These are phyloP conservation scores for Vombatus ursinus DNA, from an alignment of 2,113 vertebrate genomes.

Conservation along the genomic window DNA sequence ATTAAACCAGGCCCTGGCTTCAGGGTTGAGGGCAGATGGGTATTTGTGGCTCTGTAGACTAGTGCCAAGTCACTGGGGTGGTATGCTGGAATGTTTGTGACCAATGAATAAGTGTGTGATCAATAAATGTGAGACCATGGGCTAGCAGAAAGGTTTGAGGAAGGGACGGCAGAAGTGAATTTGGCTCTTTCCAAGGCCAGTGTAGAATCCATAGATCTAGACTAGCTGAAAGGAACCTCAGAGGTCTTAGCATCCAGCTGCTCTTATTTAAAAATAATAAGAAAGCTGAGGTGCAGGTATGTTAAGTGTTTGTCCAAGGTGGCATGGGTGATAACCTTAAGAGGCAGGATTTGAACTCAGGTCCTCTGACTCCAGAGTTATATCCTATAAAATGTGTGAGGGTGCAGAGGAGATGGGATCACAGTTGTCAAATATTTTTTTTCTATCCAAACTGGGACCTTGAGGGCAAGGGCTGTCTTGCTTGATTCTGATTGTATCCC, in stretches of 20 bases:
- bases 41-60: not conserved
- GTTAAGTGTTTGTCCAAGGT: not conserved
- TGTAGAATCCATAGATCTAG: not conserved
- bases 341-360: not conserved
- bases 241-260: not conserved
- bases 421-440: not conserved
- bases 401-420: not conserved
- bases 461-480: not conserved
- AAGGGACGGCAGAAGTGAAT: not conserved
- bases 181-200: not conserved
- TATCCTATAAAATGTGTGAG: not conserved
- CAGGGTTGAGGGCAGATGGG: rapidly evolving
- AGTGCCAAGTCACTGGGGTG: no score
- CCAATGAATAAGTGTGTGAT: not conserved
- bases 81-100: not conserved
- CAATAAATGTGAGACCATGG: not conserved
- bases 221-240: not conserved
- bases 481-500: not conserved
- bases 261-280: not conserved
- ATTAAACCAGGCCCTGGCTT: not conserved
- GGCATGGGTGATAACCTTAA: not conserved
- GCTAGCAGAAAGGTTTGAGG: not conserved
- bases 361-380: not conserved
- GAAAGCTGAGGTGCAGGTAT: not conserved
- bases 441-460: not conserved